Evolutionary conservation across 2,888 invertebrate genomes (phyloP).

Genomic region (Scaptomyza reducta): DNA sequence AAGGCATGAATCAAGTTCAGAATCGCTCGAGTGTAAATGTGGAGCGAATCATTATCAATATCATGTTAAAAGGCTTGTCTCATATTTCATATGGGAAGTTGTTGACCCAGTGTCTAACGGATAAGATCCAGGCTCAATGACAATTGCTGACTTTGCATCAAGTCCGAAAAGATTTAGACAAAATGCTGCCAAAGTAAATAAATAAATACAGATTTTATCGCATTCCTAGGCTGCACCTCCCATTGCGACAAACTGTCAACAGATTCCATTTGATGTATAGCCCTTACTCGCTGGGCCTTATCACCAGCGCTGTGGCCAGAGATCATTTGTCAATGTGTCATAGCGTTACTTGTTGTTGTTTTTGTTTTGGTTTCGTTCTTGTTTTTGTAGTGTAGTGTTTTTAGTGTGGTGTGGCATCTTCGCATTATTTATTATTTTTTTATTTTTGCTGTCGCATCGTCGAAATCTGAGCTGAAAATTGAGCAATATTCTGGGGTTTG

Average conservation of each 20-base stretch:
- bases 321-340: constrained; percentile 76
- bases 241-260: constrained; percentile 43
- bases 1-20: constrained; percentile 12
- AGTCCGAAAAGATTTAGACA: constrained; percentile 2
- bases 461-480: constrained; percentile 72
- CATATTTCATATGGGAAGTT: constrained; percentile 52
- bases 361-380: constrained; percentile 5
- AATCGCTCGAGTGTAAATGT: constrained; percentile 58
- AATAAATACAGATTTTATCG: constrained; percentile 4
- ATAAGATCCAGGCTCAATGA: constrained; percentile 50
- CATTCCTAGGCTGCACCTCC: constrained; percentile 15
- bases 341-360: constrained; percentile 18
- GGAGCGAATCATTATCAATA: constrained; percentile 58
- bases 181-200: not conserved
- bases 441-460: constrained; percentile 34
- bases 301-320: constrained; percentile 47
- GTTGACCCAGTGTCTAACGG: constrained; percentile 67
- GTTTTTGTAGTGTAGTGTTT: constrained; percentile 42
- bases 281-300: constrained; percentile 38
- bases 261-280: constrained; percentile 47
- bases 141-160: constrained; percentile 22
- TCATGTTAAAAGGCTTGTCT: constrained; percentile 34
- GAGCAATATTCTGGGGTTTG: constrained; percentile 65
- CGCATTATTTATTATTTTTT: constrained; percentile 28
- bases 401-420: constrained; percentile 63